These are phyloP conservation scores for Neodiprion lecontei DNA, from an alignment of 1,140 invertebrate genomes.

Conservation along the genomic window DNA sequence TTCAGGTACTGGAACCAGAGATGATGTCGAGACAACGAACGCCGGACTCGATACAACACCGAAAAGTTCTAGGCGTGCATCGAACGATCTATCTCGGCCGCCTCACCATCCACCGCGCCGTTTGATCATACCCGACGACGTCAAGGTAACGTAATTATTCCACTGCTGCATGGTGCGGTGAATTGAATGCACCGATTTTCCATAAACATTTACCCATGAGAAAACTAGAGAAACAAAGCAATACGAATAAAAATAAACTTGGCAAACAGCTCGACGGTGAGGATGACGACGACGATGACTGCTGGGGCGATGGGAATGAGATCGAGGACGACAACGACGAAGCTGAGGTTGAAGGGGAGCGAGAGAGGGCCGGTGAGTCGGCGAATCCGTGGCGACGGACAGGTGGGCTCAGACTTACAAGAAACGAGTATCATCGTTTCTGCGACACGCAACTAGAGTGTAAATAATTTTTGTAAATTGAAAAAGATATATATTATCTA, in stretches of 20 bases:
- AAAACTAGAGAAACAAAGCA: too few species aligned
- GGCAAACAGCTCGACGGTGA: slow-evolving; percentile 47
- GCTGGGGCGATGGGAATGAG: slow-evolving; percentile 40
- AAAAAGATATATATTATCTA: slow-evolving; percentile 12
- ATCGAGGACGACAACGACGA: slow-evolving; percentile 22
- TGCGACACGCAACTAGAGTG: slow-evolving; percentile 80
- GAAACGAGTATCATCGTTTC: slow-evolving; percentile 79
- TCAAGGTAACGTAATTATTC: slow-evolving; percentile 39
- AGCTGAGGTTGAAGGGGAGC: slow-evolving; percentile 26
- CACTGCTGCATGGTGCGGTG: not conserved
- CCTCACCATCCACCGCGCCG: slow-evolving; percentile 41
- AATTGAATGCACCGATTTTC: not conserved
- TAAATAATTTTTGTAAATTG: slow-evolving; percentile 56
- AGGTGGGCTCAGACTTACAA: slow-evolving; percentile 64
- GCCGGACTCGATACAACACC: slow-evolving; percentile 17
- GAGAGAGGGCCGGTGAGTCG: slow-evolving; percentile 47
- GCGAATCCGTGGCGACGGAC: slow-evolving; percentile 70
- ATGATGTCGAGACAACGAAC: slow-evolving; percentile 27
- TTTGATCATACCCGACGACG: slow-evolving; percentile 52
- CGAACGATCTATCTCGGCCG: slow-evolving; percentile 31
- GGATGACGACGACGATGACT: slow-evolving; percentile 56
- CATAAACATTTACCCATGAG: too few species aligned
- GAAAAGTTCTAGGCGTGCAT: slow-evolving; percentile 39
- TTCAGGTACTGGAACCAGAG: slow-evolving; percentile 27
- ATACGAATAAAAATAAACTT: not conserved